phyloP scores from a whole-genome alignment of 2,888 invertebrate genomes.

The Galerucella pusilla region DNA sequence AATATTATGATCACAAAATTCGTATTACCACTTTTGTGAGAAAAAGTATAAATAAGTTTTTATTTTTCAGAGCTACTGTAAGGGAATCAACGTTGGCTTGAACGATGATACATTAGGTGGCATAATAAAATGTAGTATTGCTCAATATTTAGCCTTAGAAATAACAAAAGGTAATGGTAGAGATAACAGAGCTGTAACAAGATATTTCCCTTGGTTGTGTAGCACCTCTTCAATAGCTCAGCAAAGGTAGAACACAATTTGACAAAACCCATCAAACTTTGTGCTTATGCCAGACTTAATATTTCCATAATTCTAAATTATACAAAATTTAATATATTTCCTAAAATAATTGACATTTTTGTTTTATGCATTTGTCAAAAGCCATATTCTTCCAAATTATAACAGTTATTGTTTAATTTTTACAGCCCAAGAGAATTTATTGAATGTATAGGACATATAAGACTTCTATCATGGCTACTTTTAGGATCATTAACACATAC shows the following conservation, averaged over 20 bases:
- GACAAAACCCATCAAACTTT: too few relatives aligned
- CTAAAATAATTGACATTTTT: too few relatives aligned
- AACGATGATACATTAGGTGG: conserved; percentile 98
- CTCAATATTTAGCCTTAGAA: conserved; percentile 93
- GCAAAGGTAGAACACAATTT: conserved; percentile 74
- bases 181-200: conserved; percentile 82
- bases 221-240: conserved; percentile 79
- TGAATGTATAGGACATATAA: conserved; percentile 95
- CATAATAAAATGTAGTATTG: conserved; percentile 94
- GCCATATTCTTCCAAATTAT: not conserved
- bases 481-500: conserved; percentile 94
- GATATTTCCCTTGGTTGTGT: conserved; percentile 92
- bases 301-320: not conserved
- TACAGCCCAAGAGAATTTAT: conserved; percentile 89
- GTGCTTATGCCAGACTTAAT: too few relatives aligned
- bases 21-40: too few relatives aligned
- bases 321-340: too few relatives aligned
- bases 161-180: conserved; percentile 88
- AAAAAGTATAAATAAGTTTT: not conserved
- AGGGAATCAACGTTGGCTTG: conserved; percentile 74
- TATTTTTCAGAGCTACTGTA: conserved; percentile 73
- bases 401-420: conserved; percentile 21
- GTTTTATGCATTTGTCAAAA: not conserved
- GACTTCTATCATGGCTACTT: conserved; percentile 94
- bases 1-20: too few relatives aligned